A percentile compares a stretch with the other conserved stretches of the same genome.
Conservation (phyloP, 2,888 invertebrate species). For the Anticlea derivata region DNA sequence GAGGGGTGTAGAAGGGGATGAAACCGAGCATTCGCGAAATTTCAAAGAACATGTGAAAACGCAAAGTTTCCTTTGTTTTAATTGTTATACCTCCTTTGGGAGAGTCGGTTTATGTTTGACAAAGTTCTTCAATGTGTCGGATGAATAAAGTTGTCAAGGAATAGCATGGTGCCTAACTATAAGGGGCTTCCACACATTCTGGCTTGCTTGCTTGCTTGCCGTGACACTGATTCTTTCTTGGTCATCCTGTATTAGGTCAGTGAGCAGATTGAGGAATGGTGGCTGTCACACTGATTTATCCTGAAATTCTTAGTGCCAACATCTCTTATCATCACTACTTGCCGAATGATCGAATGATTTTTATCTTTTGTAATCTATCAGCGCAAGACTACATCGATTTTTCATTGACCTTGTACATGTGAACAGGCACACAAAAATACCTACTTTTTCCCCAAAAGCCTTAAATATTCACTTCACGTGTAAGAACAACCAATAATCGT, state of each 20-base stretch:
- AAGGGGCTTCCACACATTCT: not conserved
- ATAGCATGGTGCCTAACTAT: not conserved
- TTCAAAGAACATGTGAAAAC: slow-evolving; percentile 37
- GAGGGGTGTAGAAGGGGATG: slow-evolving; percentile 19
- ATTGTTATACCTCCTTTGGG: slow-evolving; percentile 35
- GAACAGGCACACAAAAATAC: no score
- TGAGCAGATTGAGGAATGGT: no score
- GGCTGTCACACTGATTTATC: no score
- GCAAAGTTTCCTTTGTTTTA: slow-evolving; percentile 33
- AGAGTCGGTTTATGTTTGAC: slow-evolving; percentile 26
- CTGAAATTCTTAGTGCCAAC: no score
- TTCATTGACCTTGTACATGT: no score
- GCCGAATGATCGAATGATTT: no score
- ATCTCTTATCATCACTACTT: no score
- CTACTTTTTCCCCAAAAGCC: slow-evolving; percentile 4
- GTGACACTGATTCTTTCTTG: no score
- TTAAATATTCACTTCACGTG: slow-evolving; percentile 15
- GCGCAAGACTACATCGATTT: no score
- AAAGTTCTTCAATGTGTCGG: slow-evolving; percentile 28
- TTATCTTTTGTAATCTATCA: no score
- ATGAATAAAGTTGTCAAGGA: slow-evolving; percentile 33
- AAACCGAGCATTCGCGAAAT: slow-evolving; percentile 36
- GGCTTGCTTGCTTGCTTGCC: no score
- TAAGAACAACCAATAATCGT: slow-evolving; percentile 23
- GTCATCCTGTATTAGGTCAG: no score